phyloP scores from a whole-genome alignment of 2,113 vertebrate genomes.

The Polypterus senegalus region DNA sequence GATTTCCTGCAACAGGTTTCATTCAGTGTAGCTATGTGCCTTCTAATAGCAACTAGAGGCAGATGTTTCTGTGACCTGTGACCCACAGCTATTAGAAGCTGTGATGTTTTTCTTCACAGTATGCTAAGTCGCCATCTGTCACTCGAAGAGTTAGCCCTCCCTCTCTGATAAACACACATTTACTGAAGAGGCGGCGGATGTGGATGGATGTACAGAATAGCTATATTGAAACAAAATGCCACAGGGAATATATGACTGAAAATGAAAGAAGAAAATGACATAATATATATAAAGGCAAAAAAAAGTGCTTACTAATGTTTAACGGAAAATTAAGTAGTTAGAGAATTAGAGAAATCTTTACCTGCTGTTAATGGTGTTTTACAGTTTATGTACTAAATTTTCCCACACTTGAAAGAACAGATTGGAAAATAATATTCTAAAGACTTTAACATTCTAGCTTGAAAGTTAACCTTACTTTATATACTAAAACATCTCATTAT shows the following conservation, averaged over 20 bases:
- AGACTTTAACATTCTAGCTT: too few relatives aligned
- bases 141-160: slow-evolving; percentile 8
- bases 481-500: too few relatives aligned
- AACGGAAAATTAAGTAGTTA: background rate
- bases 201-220: slow-evolving; percentile 35
- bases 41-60: slow-evolving; percentile 53
- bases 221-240: slow-evolving; percentile 22
- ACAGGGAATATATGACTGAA: slow-evolving; percentile 4
- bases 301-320: background rate
- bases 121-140: slow-evolving; percentile 79
- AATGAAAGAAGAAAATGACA: background rate
- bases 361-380: too few relatives aligned
- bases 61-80: slow-evolving; percentile 84
- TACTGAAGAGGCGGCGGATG: background rate
- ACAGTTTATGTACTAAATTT: too few relatives aligned
- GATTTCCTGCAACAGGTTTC: slow-evolving; percentile 49
- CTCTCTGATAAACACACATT: too few relatives aligned
- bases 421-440: too few relatives aligned
- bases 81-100: slow-evolving; percentile 66
- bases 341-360: too few relatives aligned
- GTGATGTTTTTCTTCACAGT: slow-evolving; percentile 57
- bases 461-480: too few relatives aligned
- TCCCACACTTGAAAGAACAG: too few relatives aligned
- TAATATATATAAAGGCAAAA: background rate
- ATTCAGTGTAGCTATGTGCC: slow-evolving; percentile 52